Conservation (phyloP, 1,140 invertebrate species). For the Platyura marginata region DNA sequence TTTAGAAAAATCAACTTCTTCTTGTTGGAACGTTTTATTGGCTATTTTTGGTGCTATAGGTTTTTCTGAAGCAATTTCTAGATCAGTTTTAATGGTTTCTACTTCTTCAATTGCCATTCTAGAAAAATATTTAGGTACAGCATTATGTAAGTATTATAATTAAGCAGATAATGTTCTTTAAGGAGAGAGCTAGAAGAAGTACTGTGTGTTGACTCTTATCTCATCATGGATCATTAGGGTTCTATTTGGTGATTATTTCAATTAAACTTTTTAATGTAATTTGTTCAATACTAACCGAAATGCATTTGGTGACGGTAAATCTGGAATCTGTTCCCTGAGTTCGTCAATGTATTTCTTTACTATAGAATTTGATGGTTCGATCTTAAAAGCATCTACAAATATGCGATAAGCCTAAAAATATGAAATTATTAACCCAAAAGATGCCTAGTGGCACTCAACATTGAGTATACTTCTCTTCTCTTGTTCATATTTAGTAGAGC, state of each 20-base stretch:
- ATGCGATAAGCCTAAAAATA: conserved; percentile 14
- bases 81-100: too few relatives aligned
- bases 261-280: not conserved
- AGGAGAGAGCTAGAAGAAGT: too few relatives aligned
- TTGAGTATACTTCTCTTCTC: conserved; percentile 22
- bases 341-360: conserved; percentile 19
- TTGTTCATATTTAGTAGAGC: conserved; percentile 24
- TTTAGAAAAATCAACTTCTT: not conserved
- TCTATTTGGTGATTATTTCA: not conserved
- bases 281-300: not conserved
- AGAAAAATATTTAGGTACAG: too few relatives aligned
- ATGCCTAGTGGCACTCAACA: not conserved
- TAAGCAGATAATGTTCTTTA: too few relatives aligned
- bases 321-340: conserved; percentile 13
- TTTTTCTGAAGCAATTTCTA: too few relatives aligned
- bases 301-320: conserved; percentile 13
- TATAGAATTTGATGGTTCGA: conserved; percentile 20
- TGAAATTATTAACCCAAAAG: not conserved
- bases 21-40: not conserved
- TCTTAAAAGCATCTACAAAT: conserved; percentile 14
- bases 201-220: not conserved
- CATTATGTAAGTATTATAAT: too few relatives aligned
- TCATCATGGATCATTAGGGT: not conserved
- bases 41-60: too few relatives aligned
- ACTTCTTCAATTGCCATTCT: too few relatives aligned